Base-by-base conservation (phyloP, 2,888 invertebrate genomes). In the Tolmerus cingulatus region DNA sequence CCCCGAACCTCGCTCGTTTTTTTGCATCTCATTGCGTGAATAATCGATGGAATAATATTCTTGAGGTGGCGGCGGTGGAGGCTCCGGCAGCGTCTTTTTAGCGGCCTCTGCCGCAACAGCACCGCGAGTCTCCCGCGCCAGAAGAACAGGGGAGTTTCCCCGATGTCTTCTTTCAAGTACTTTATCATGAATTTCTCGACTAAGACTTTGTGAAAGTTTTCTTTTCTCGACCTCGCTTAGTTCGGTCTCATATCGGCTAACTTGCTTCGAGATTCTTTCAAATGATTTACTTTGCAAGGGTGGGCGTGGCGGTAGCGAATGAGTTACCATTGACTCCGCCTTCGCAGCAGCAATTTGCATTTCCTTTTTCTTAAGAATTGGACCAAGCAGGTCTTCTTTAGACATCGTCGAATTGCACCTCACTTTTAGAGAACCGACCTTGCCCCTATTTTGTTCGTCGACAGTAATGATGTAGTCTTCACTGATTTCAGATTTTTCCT, bases 151-250 rank as follows among this genome's bases (percentile, higher is more conserved):
- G 0, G 92, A 93, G 66, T 91, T 91, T 12, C 90, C 90, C 78
- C 91, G 91, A 40, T 90, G 85, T 46, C 66, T 79, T 34, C 77
- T 78, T 57, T 88, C 88, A 1, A 87, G 19, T 16, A 95, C 94
- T 90, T 95, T 95, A 89, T 95, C 95, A 89, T 96, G 92, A 37
- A 96, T 94, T 92, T 97, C 96, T 90, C 95, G 95, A 89, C 97
- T 95, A 5, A 97, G 92, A 2, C 95, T 95, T 92, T 95, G 94
- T 0, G 96, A 96, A 85, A 97, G 93, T 89, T 94, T 94, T 90
- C 95, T 95, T 90, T 97, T 97, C 90, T 97, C 96, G 46, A 93
- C 93, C 93, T 97, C 96, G 74, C 95, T 87, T 12, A 89, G 87
- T 16, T 88, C 89, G 23, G 66, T 87, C 85, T 89, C 51, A 81